Percentiles rank a stretch among this genome's conserved stretches.
Evolutionary conservation across 2,113 vertebrate species (phyloP).

Genomic region (Pseudorasbora parva): DNA sequence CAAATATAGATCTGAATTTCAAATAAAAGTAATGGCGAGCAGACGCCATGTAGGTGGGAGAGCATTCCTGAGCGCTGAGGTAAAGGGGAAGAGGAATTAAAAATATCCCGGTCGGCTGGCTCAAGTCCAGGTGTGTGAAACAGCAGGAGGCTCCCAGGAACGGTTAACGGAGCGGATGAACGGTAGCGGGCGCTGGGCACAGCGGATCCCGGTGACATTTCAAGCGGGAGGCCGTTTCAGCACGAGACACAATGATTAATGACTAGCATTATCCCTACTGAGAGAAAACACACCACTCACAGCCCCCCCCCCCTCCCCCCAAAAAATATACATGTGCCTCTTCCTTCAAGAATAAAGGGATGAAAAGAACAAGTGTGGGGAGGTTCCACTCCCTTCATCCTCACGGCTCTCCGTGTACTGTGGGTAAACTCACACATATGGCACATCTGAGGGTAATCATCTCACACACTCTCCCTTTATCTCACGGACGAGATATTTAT

Average conservation of each 20-base stretch:
- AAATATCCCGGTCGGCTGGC: conserved; percentile 55
- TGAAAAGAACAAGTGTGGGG: conserved; percentile 43
- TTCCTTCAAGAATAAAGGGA: conserved; percentile 47
- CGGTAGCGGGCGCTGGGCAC: conserved; percentile 44
- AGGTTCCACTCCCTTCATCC: conserved; percentile 19
- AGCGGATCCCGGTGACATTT: conserved; percentile 39
- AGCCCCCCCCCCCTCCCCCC: no score
- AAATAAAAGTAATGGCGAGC: conserved; percentile 85
- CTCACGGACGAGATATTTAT: conserved; percentile 55
- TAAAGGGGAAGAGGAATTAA: conserved; percentile 56
- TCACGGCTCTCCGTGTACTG: conserved; percentile 31
- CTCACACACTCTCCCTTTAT: conserved; percentile 49
- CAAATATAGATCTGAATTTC: conserved; percentile 85
- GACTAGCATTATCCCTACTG: conserved; percentile 55
- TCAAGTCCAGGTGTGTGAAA: conserved; percentile 27
- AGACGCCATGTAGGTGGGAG: conserved; percentile 60
- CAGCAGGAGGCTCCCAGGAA: background rate
- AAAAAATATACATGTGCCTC: conserved; percentile 56
- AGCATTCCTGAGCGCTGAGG: conserved; percentile 56
- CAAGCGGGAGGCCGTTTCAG: conserved; percentile 41
- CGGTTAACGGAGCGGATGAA: conserved; percentile 36
- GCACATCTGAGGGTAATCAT: conserved; percentile 58
- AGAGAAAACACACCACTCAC: conserved; percentile 54
- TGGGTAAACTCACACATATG: conserved; percentile 54
- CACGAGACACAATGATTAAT: conserved; percentile 53